Conservation (phyloP, 2,797 vertebrate species). For the Anas flavirostris region DNA sequence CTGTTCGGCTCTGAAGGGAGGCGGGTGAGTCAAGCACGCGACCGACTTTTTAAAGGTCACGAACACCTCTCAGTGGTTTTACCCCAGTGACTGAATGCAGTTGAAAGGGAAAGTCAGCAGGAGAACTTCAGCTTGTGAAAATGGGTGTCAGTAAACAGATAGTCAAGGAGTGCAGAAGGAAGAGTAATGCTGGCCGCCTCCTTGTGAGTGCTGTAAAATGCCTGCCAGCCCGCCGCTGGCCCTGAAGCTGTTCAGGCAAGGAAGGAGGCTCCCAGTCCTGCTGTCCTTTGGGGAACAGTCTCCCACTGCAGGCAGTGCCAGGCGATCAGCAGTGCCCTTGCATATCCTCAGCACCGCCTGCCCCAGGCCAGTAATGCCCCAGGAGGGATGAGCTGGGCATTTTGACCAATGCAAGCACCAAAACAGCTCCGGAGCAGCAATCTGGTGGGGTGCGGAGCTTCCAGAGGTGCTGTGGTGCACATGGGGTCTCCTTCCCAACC, state of each 20-base stretch:
- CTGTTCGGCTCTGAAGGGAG: rapidly evolving
- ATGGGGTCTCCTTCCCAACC: rapidly evolving
- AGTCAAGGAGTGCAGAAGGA: neutral
- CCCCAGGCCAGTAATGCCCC: rapidly evolving
- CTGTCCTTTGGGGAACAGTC: no score
- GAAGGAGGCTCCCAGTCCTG: neutral
- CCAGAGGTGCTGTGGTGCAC: rapidly evolving
- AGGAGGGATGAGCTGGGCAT: rapidly evolving
- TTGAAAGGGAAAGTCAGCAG: neutral
- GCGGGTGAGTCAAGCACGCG: rapidly evolving
- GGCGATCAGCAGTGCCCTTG: rapidly evolving
- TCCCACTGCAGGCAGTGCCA: neutral
- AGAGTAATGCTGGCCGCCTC: neutral
- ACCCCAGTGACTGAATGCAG: rapidly evolving
- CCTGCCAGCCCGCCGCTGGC: neutral
- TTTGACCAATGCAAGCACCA: rapidly evolving
- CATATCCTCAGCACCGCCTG: rapidly evolving
- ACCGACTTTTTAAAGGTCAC: rapidly evolving
- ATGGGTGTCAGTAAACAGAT: neutral
- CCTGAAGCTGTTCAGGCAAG: no score
- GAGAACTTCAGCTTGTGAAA: neutral
- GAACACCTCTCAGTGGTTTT: rapidly evolving
- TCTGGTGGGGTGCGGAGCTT: rapidly evolving
- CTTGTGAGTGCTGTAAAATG: neutral
- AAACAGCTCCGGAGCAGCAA: rapidly evolving